Base-by-base conservation (phyloP, 1,140 invertebrate species). In the Sipha flava region DNA sequence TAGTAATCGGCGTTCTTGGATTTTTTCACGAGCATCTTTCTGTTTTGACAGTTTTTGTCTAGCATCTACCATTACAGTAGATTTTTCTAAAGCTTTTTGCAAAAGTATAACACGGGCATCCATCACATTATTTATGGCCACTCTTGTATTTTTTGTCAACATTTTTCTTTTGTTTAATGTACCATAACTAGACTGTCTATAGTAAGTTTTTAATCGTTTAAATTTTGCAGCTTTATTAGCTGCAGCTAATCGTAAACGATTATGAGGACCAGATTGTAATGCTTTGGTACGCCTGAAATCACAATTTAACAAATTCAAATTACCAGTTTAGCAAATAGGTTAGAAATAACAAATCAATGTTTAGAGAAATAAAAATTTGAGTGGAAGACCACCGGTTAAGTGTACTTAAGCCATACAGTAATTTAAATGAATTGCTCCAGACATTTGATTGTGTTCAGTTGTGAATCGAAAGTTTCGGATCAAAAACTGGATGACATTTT, bases 41-140 rank as follows among this genome's bases (percentile, higher is more conserved):
- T 59, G 73, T n/a, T 77, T 77, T 40, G 52, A 40, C 14, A 77
- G 43, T 23, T 59, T 77, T 43, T 77, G 73, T 77, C 73, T 77
- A 12, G 73, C 73, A 18, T 77, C 73, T 26, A 77, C 73, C 2
- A 77, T 29, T 16, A 18, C 21, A 4, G 52, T 77, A 18, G 73
- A 34, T 43, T 34, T 26, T 10, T 57, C 34, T 43, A 77, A 43
- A 2, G 73, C 73, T n/a, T 77, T 77, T 57, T 77, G 73, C 34
- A 77, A 43, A 18, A 77, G 52, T n/a, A 12, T 77, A 16, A 77
- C 52, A 23, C 73, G 47, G 43, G 73, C 73, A 29, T 77, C 73
- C 16, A 77, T 34, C 1, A 77, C 73, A 77, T 77, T 43, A 16
- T 4, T 70, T 1, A 12, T 77, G 4, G 3, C 34, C 6, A 77